Evolutionary conservation across 2,888 invertebrate genomes (phyloP).

Genomic region (Coenonympha arcania): DNA sequence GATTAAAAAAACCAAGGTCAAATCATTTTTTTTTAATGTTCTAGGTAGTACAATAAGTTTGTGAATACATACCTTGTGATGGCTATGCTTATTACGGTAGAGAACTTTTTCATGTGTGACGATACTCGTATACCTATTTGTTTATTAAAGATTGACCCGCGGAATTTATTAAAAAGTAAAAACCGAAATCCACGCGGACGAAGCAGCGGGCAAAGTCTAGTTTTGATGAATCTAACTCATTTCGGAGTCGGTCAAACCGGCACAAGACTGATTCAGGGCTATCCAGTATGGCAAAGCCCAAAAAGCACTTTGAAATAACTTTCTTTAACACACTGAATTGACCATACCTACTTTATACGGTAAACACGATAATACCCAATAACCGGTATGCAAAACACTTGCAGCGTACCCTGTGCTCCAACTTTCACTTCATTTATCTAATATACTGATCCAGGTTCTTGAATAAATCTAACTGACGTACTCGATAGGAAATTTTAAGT

Average conservation of each 20-base stretch:
- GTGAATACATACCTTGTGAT: too few species aligned
- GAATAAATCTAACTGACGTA: too few species aligned
- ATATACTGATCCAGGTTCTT: not conserved
- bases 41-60: too few species aligned
- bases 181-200: too few species aligned
- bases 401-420: slow-evolving; percentile 1
- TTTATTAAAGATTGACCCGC: too few species aligned
- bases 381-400: slow-evolving; percentile 10
- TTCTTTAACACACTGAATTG: not conserved
- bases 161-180: too few species aligned
- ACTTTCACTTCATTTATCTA: slow-evolving; percentile 12
- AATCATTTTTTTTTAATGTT: too few species aligned
- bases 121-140: too few species aligned
- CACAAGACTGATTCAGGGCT: slow-evolving; percentile 1
- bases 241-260: not conserved
- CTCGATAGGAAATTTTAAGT: not conserved
- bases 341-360: not conserved
- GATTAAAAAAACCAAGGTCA: not conserved
- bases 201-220: too few species aligned
- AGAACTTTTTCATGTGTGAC: too few species aligned
- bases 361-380: slow-evolving; percentile 3
- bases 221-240: not conserved
- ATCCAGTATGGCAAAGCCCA: not conserved
- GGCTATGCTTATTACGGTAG: too few species aligned
- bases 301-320: not conserved